Conservation (phyloP, 1,140 invertebrate genomes). For the Octopus sinensis region DNA sequence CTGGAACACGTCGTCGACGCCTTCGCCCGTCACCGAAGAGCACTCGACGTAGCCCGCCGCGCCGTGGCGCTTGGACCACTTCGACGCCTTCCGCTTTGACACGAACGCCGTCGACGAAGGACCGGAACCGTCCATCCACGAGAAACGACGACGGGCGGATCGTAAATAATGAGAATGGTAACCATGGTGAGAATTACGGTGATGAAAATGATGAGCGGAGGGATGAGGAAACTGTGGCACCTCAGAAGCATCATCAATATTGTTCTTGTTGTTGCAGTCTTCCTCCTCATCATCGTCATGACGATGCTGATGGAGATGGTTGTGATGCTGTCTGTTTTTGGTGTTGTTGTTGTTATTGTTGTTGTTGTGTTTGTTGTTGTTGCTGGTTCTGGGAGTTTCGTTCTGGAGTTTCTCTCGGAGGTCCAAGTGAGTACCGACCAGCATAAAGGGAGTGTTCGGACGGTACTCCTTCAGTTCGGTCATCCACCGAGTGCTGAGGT, state of each 20-base stretch:
- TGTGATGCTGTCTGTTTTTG: too few species aligned
- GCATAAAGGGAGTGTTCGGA: constrained; percentile 76
- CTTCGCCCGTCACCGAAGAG: constrained; percentile 71
- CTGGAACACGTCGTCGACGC: constrained; percentile 36
- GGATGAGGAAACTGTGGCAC: too few species aligned
- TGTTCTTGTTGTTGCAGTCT: too few species aligned
- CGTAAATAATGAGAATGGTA: too few species aligned
- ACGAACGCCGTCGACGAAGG: constrained; percentile 74
- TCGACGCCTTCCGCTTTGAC: constrained; percentile 70
- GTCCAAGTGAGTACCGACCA: constrained; percentile 65
- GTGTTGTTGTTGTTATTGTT: too few species aligned
- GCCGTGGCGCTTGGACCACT: constrained; percentile 66
- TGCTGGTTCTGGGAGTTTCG: constrained; percentile 72
- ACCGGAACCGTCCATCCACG: constrained; percentile 64
- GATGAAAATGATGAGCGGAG: constrained; percentile 54
- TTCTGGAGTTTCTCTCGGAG: constrained; percentile 59
- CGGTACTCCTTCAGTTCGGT: constrained; percentile 69
- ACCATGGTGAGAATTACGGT: too few species aligned
- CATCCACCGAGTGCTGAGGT: constrained; percentile 83
- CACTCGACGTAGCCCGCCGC: constrained; percentile 88
- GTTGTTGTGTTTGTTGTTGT: too few species aligned
- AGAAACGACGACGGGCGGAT: too few species aligned
- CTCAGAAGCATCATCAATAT: too few species aligned
- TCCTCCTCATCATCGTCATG: constrained; percentile 67
- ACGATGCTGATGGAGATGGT: too few species aligned